Conservation (phyloP, 2,888 invertebrate species). For the Lasioglossum oenotherae region DNA sequence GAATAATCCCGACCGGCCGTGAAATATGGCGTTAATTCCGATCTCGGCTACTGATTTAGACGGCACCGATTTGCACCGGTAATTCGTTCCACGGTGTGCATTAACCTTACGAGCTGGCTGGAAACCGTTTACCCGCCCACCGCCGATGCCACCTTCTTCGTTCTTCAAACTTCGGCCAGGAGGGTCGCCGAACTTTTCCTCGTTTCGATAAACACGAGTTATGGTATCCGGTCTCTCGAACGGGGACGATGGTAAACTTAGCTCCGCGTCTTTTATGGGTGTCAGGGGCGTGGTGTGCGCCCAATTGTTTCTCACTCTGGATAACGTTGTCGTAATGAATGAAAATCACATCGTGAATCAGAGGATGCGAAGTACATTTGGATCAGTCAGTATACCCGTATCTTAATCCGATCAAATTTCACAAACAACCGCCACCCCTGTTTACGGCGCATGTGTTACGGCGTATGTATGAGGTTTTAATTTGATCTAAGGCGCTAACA, state of each 20-base stretch:
- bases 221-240: not conserved
- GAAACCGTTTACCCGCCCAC: conserved; percentile 10
- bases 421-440: no score
- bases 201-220: conserved; percentile 13
- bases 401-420: not conserved
- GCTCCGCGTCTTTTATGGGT: not conserved
- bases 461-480: not conserved
- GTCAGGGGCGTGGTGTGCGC: not conserved
- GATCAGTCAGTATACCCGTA: not conserved
- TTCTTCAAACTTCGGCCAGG: not conserved
- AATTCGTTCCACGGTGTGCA: conserved; percentile 67
- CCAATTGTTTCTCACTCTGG: not conserved
- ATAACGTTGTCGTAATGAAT: not conserved
- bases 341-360: not conserved
- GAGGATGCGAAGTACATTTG: not conserved
- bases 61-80: conserved; percentile 66
- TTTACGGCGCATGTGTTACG: no score
- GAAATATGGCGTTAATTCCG: conserved; percentile 68
- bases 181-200: not conserved
- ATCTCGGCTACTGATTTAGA: conserved; percentile 69
- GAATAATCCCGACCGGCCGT: conserved; percentile 65
- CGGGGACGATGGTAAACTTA: not conserved
- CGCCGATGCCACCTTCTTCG: not conserved
- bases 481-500: not conserved
- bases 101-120: conserved; percentile 52